These are phyloP conservation scores for Odontothrips loti DNA, from an alignment of 2,888 invertebrate genomes.

Conservation along the genomic window DNA sequence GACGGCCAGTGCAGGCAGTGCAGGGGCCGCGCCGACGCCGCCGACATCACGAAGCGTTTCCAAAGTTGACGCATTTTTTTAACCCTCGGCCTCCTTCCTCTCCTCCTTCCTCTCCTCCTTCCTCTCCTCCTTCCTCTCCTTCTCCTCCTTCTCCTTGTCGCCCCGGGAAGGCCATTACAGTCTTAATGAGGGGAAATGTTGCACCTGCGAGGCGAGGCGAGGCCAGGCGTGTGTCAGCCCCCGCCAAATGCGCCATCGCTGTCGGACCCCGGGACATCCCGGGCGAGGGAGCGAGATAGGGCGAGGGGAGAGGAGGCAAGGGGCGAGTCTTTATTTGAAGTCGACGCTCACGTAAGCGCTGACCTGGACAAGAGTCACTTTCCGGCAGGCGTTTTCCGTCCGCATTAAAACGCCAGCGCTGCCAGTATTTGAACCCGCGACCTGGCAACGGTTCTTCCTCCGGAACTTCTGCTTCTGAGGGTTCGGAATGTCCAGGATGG, in stretches of 20 bases:
- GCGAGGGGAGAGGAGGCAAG: background rate
- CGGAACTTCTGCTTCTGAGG: too few species aligned
- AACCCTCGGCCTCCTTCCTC: background rate
- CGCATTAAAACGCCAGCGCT: too few species aligned
- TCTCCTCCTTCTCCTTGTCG: background rate
- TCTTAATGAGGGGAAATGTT: conserved; percentile 17
- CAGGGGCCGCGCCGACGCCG: background rate
- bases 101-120: background rate
- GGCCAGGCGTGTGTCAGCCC: background rate
- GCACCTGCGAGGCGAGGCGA: conserved; percentile 1
- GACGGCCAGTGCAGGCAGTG: too few species aligned
- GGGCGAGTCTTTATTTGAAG: background rate
- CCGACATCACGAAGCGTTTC: background rate
- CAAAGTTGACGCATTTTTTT: conserved; percentile 17
- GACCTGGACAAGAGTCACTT: too few species aligned
- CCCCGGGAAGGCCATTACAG: background rate
- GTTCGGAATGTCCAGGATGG: too few species aligned
- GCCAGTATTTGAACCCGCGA: too few species aligned
- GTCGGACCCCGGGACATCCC: background rate
- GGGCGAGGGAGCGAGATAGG: too few species aligned
- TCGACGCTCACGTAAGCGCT: background rate
- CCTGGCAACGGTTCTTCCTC: too few species aligned
- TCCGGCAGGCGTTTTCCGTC: too few species aligned
- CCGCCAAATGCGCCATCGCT: background rate
- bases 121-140: too few species aligned